Evolutionary conservation across 1,140 invertebrate genomes (phyloP).

Genomic region (Pantala flavescens): DNA sequence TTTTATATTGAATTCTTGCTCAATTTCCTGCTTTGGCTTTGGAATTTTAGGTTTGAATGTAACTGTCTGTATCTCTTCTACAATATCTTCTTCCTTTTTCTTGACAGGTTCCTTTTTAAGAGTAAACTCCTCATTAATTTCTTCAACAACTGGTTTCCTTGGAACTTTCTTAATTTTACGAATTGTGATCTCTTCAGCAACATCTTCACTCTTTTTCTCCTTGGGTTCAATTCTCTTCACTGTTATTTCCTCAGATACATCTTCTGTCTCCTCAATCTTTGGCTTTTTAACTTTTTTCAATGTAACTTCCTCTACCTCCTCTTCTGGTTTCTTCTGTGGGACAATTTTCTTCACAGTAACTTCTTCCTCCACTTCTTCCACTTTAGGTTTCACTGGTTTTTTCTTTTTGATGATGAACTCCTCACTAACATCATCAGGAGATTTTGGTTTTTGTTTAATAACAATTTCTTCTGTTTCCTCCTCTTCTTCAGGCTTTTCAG

Average conservation of each 20-base stretch:
- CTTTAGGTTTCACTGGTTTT: conserved; percentile 25
- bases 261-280: conserved; percentile 16
- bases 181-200: conserved; percentile 37
- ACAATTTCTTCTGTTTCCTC: conserved; percentile 60
- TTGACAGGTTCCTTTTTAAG: conserved; percentile 38
- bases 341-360: conserved; percentile 15
- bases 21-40: conserved; percentile 69
- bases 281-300: conserved; percentile 16
- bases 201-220: conserved; percentile 25
- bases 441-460: conserved; percentile 48
- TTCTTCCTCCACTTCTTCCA: conserved; percentile 22
- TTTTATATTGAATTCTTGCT: conserved; percentile 76
- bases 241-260: conserved; percentile 21
- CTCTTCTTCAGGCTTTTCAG: conserved; percentile 33
- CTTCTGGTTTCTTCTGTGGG: conserved; percentile 21
- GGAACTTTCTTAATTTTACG: conserved; percentile 25
- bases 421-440: conserved; percentile 36
- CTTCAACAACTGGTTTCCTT: conserved; percentile 27
- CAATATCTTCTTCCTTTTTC: conserved; percentile 39
- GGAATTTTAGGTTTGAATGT: conserved; percentile 49
- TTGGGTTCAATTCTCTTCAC: conserved; percentile 24
- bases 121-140: conserved; percentile 33
- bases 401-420: not conserved
- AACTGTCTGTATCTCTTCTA: conserved; percentile 59
- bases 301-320: conserved; percentile 25